These are phyloP conservation scores for Atta texana DNA, from an alignment of 1,140 invertebrate species.

Conservation along the genomic window DNA sequence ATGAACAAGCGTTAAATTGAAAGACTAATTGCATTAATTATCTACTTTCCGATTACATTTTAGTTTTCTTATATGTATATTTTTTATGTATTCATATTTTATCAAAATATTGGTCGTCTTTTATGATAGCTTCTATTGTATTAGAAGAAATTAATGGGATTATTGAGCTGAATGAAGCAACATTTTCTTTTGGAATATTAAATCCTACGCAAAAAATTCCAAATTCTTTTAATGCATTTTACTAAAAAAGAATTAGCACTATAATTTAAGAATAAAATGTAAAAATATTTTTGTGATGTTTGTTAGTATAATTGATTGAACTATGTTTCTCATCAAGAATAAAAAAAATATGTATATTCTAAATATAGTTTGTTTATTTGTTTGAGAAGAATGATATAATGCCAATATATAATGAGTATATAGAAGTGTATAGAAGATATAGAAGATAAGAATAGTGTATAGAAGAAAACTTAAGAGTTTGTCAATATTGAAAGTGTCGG, in stretches of 20 bases:
- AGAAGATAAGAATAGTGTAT: background rate
- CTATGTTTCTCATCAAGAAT: background rate
- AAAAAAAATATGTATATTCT: background rate
- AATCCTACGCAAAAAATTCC: background rate
- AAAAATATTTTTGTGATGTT: background rate
- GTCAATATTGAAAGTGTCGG: background rate
- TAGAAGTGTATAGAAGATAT: no score
- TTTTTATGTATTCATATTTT: background rate
- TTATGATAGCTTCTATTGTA: background rate
- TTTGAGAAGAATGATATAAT: background rate
- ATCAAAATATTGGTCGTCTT: background rate
- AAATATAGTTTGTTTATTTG: background rate
- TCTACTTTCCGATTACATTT: background rate
- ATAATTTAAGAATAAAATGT: conserved; percentile 2
- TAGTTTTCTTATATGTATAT: background rate
- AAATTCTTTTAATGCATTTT: background rate
- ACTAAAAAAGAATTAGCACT: background rate
- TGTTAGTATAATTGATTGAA: background rate
- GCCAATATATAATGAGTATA: background rate
- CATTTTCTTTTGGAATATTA: background rate
- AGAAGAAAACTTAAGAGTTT: conserved; percentile 12
- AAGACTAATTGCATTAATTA: background rate
- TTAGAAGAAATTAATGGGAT: background rate
- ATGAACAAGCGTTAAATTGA: background rate
- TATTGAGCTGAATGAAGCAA: background rate